These are phyloP conservation scores for Goniozus legneri DNA, from an alignment of 1,140 invertebrate species.

Conservation along the genomic window DNA sequence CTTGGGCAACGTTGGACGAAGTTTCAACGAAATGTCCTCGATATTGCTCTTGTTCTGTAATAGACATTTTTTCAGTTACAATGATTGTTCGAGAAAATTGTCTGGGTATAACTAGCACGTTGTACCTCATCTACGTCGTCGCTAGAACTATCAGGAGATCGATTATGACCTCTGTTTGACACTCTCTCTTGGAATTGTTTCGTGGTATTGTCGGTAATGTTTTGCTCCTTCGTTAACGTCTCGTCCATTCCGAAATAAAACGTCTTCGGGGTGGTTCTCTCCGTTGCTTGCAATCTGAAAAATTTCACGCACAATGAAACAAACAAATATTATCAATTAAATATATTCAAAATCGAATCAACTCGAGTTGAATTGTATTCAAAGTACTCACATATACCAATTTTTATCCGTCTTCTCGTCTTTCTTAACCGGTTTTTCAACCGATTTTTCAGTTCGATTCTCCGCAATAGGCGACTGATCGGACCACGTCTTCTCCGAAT, in stretches of 20 bases:
- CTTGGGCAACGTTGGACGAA: conserved; percentile 74
- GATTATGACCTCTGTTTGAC: conserved; percentile 13
- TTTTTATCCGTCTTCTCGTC: conserved; percentile 25
- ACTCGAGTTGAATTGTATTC: too few relatives aligned
- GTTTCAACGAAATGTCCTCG: conserved; percentile 65
- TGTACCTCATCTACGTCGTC: conserved; percentile 31
- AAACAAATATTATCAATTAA: too few relatives aligned
- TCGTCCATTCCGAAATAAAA: conserved; percentile 78
- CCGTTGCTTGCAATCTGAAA: conserved; percentile 17
- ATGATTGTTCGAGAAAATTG: too few relatives aligned
- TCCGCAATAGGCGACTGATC: too few relatives aligned
- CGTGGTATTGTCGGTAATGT: conserved; percentile 46
- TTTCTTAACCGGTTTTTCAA: conserved; percentile 22
- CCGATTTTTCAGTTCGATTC: conserved; percentile 15
- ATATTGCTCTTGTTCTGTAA: conserved; percentile 32
- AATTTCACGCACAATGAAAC: background rate
- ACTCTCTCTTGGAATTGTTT: conserved; percentile 20
- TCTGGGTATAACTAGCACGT: too few relatives aligned
- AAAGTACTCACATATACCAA: conserved; percentile 31
- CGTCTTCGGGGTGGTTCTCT: conserved; percentile 59
- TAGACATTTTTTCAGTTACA: too few relatives aligned
- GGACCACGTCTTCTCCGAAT: conserved; percentile 1
- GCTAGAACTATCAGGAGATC: conserved; percentile 6
- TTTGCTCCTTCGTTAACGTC: conserved; percentile 41
- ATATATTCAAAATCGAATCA: too few relatives aligned